A percentile compares a stretch with the other conserved stretches of the same genome.
These are phyloP conservation scores for Cyclina sinensis DNA, from an alignment of 1,140 invertebrate species.

Conservation along the genomic window DNA sequence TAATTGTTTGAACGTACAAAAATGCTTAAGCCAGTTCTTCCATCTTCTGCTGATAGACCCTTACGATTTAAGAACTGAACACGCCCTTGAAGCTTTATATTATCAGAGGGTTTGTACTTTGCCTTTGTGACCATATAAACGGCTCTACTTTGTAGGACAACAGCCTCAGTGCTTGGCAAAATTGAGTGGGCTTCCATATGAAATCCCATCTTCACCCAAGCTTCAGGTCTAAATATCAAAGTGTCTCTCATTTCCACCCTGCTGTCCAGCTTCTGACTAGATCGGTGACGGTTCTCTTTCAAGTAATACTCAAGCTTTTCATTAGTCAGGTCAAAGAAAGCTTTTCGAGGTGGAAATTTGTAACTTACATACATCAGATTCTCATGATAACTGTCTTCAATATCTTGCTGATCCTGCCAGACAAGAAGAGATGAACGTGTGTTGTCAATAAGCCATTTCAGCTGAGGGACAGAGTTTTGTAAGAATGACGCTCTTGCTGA, in stretches of 20 bases:
- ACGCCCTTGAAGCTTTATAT: conserved; percentile 77
- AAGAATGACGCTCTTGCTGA: conserved; percentile 92
- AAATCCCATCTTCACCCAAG: conserved; percentile 84
- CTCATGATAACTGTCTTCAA: conserved; percentile 66
- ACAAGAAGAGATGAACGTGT: conserved; percentile 75
- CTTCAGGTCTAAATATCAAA: conserved; percentile 79
- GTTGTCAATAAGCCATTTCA: conserved; percentile 86
- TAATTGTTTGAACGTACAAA: conserved; percentile 79
- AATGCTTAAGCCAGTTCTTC: conserved; percentile 80
- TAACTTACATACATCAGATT: conserved; percentile 82
- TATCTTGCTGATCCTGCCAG: conserved; percentile 73
- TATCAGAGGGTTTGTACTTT: conserved; percentile 74
- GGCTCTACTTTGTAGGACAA: conserved; percentile 78
- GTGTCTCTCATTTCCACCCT: conserved; percentile 77
- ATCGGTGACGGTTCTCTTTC: conserved; percentile 76
- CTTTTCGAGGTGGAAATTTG: conserved; percentile 78
- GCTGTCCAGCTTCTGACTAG: conserved; percentile 75
- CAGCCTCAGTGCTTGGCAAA: conserved; percentile 80
- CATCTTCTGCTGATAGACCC: conserved; percentile 69
- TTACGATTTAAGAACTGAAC: conserved; percentile 81
- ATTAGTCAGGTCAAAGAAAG: conserved; percentile 81
- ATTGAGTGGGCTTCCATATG: conserved; percentile 82
- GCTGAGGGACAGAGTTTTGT: conserved; percentile 88
- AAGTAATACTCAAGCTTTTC: conserved; percentile 71
- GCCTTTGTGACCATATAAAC: conserved; percentile 81